phyloP scores from a whole-genome alignment of 2,113 vertebrate genomes.

The Rhodinocichla rosea region DNA sequence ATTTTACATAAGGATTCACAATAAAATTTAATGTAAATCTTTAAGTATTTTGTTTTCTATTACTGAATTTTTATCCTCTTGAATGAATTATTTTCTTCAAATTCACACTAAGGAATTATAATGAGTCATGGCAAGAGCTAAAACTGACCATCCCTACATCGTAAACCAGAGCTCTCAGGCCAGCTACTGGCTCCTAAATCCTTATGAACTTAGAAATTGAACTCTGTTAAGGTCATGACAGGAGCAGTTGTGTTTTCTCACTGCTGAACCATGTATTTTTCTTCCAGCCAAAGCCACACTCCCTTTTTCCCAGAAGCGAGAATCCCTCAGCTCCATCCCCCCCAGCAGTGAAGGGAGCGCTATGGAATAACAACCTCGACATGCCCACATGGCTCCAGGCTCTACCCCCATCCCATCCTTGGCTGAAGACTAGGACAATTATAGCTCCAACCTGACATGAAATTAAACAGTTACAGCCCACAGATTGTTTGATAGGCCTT shows the following conservation, averaged over 20 bases:
- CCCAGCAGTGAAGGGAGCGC: rapidly evolving
- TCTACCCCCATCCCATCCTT: background rate
- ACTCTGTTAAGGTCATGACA: background rate
- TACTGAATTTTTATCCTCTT: background rate
- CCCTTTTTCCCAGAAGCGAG: background rate
- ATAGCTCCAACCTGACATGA: background rate
- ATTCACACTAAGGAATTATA: background rate
- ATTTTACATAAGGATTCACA: background rate
- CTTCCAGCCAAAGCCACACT: background rate
- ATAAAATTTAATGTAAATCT: background rate
- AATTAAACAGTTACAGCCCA: background rate
- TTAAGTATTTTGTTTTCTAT: background rate
- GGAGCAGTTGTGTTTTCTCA: background rate
- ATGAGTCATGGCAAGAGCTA: background rate
- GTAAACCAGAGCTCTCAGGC: background rate
- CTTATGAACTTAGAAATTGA: background rate
- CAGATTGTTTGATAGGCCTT: background rate
- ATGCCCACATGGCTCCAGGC: rapidly evolving
- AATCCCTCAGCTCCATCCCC: background rate
- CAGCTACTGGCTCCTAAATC: background rate
- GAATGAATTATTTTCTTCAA: background rate
- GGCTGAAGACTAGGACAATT: background rate
- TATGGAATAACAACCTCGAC: background rate
- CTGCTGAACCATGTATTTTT: background rate
- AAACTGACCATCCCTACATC: background rate